A percentile compares a stretch with the other conserved stretches of the same genome.
These are phyloP conservation scores for Peromyscus attwateri DNA, from an alignment of 2,797 vertebrate genomes.

Conservation along the genomic window DNA sequence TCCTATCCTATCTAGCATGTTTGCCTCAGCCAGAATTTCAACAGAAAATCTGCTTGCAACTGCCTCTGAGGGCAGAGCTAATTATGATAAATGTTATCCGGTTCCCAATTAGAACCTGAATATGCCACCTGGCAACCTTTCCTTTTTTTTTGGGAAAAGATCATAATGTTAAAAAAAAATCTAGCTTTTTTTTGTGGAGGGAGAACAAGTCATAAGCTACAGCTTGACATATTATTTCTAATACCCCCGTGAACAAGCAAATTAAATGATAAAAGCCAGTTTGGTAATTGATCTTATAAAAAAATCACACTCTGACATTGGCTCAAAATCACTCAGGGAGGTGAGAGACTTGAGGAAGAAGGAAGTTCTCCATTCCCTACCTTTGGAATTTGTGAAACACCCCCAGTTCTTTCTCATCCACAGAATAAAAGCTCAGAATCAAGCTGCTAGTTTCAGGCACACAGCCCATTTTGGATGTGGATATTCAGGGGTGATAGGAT, in stretches of 20 bases:
- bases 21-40: slow-evolving; percentile 23
- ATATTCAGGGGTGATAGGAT: neutral
- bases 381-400: slow-evolving; percentile 45
- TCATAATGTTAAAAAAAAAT: neutral
- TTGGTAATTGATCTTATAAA: slow-evolving; percentile 14
- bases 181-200: neutral
- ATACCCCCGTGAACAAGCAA: neutral
- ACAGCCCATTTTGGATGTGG: neutral
- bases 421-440: neutral
- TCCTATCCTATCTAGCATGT: neutral
- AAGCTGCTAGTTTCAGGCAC: neutral
- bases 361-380: slow-evolving; percentile 29
- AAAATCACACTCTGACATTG: neutral
- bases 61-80: neutral
- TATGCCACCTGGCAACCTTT: slow-evolving; percentile 17
- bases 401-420: slow-evolving; percentile 44
- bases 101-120: slow-evolving; percentile 23
- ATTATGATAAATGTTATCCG: slow-evolving; percentile 63
- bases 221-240: slow-evolving; percentile 42
- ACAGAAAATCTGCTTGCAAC: slow-evolving; percentile 32
- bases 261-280: slow-evolving; percentile 26
- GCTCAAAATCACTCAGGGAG: slow-evolving; percentile 18
- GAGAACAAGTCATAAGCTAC: neutral
- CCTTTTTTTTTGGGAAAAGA: slow-evolving; percentile 46
- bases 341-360: neutral